A percentile compares a stretch with the other conserved stretches of the same genome.
phyloP scores from a whole-genome alignment of 2,113 vertebrate species.

The Sisor rabdophorus region DNA sequence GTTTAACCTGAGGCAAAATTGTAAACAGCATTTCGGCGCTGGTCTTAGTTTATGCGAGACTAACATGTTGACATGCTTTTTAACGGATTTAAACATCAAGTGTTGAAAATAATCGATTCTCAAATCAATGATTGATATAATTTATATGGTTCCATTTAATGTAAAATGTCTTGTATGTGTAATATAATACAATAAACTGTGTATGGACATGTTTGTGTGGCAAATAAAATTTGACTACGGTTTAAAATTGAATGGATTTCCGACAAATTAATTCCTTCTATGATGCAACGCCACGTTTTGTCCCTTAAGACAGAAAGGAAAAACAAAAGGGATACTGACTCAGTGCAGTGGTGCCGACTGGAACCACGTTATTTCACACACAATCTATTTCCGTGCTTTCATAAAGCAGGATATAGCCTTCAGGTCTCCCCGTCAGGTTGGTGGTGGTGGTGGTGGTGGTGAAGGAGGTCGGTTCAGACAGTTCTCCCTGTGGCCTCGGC shows the following conservation, averaged over 20 bases:
- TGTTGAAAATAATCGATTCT: no score
- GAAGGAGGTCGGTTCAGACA: conserved; percentile 9
- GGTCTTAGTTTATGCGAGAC: background rate
- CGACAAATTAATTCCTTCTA: background rate
- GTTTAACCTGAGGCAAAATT: background rate
- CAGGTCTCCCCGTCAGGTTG: conserved; percentile 12
- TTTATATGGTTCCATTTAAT: no score
- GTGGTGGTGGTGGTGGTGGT: background rate
- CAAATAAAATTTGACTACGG: no score
- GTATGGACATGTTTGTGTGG: no score
- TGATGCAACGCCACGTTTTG: background rate
- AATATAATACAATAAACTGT: no score
- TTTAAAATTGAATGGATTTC: background rate
- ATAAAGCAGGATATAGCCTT: conserved; percentile 50
- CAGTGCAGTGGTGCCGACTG: background rate
- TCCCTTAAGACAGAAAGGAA: background rate
- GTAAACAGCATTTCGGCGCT: no score
- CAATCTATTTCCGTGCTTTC: conserved; percentile 49
- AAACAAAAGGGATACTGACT: background rate
- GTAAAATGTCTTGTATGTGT: no score
- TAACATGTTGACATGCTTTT: no score
- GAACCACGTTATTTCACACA: conserved; percentile 20
- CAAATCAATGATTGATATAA: no score
- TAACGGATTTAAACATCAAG: background rate
- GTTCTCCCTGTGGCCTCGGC: conserved; percentile 5